These are phyloP conservation scores for Artemisiospiza belli DNA, from an alignment of 2,113 vertebrate species.

Conservation along the genomic window DNA sequence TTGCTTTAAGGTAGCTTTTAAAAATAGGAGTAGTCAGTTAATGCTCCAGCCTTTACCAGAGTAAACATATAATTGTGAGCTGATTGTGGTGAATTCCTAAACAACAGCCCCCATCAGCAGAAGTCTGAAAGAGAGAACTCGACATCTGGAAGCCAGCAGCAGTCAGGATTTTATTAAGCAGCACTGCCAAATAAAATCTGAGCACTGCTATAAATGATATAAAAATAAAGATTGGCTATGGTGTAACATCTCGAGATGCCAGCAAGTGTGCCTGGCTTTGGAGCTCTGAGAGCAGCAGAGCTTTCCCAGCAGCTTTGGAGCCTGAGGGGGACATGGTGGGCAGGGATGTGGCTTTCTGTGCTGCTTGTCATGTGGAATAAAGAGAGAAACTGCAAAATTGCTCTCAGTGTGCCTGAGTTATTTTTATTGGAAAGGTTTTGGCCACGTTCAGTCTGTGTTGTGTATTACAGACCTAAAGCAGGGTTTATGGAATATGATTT, in stretches of 20 bases:
- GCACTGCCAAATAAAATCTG: background rate
- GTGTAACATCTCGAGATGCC: accelerated
- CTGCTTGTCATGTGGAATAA: background rate
- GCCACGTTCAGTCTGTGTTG: background rate
- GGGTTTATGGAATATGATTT: background rate
- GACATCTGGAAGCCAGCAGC: slow-evolving; percentile 37
- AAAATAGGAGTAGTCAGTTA: background rate
- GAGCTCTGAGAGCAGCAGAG: background rate
- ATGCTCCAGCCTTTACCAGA: background rate
- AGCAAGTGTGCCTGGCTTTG: accelerated
- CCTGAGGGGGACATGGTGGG: accelerated
- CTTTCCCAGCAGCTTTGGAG: background rate
- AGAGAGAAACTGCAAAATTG: background rate
- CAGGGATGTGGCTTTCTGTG: background rate
- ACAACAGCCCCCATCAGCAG: background rate
- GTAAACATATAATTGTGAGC: slow-evolving; percentile 2
- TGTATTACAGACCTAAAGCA: background rate
- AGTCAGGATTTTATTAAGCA: background rate
- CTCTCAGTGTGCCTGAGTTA: background rate
- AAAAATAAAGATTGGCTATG: background rate
- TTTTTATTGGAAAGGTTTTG: background rate
- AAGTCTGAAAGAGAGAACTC: background rate
- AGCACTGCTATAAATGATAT: background rate
- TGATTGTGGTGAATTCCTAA: slow-evolving; percentile 22
- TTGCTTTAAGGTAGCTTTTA: slow-evolving; percentile 34